Percentiles rank a stretch among this genome's conserved stretches.
Evolutionary conservation across 2,888 invertebrate genomes (phyloP).

Genomic region (Hydraecia micacea): DNA sequence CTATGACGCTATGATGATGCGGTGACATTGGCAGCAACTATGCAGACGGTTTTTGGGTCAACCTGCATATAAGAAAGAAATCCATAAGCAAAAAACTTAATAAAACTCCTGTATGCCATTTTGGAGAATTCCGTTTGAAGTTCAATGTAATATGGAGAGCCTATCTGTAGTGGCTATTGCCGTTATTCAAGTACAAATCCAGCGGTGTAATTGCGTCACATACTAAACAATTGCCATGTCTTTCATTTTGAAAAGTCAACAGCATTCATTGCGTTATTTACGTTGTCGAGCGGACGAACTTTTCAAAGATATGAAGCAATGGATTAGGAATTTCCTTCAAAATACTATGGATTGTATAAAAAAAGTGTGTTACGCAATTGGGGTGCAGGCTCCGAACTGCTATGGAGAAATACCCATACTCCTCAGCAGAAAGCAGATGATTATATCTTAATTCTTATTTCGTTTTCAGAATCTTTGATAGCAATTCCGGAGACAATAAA

Average conservation of each 20-base stretch:
- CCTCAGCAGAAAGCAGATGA: background rate
- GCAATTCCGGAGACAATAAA: constrained; percentile 94
- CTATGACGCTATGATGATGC: background rate
- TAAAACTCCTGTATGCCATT: background rate
- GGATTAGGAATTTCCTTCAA: background rate
- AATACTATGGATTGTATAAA: background rate
- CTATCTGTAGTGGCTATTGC: background rate
- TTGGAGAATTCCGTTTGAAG: background rate
- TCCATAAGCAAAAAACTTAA: background rate
- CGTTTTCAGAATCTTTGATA: constrained; percentile 84
- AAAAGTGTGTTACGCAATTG: background rate
- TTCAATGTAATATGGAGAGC: background rate
- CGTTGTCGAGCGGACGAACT: background rate
- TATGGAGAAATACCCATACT: background rate
- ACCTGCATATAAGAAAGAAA: background rate
- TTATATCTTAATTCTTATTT: background rate
- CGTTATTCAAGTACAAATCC: background rate
- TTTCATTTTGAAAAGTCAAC: background rate
- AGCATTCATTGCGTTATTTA: background rate
- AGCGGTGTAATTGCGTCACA: background rate
- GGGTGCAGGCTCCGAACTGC: background rate
- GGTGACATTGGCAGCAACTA: background rate
- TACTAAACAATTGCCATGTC: background rate
- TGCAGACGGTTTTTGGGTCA: background rate
- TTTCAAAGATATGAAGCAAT: background rate